These are phyloP conservation scores for Lytechinus pictus DNA, from an alignment of 35 echinoderm and acorn worm genomes.

Conservation along the genomic window DNA sequence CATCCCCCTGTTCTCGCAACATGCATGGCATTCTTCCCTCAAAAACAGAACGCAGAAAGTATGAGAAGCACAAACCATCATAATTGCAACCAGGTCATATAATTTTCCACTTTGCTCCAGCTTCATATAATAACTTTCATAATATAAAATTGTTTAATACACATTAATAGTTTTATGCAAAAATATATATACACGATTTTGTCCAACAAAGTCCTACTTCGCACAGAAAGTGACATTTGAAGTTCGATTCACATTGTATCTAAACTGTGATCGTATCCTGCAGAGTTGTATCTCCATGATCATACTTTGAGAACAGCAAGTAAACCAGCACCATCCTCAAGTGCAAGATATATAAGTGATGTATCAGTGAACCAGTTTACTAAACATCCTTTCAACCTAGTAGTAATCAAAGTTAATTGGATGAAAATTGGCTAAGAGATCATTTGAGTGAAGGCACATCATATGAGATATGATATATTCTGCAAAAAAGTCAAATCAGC, in stretches of 20 bases:
- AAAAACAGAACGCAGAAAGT: neutral
- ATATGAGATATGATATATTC: too few species aligned
- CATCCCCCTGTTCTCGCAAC: too few species aligned
- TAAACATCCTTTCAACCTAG: too few species aligned
- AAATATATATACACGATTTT: neutral
- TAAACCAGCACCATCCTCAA: neutral
- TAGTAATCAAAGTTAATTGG: too few species aligned
- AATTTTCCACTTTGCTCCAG: neutral
- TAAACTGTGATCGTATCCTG: too few species aligned
- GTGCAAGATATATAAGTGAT: neutral
- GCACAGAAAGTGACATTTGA: too few species aligned
- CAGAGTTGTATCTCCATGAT: neutral
- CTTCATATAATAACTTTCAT: neutral
- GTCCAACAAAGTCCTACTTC: too few species aligned
- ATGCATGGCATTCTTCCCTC: neutral
- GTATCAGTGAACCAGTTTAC: neutral
- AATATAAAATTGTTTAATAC: neutral
- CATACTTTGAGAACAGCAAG: neutral
- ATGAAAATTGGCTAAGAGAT: too few species aligned
- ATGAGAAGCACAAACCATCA: neutral
- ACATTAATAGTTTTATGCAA: neutral
- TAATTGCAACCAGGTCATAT: neutral
- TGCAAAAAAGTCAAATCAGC: too few species aligned
- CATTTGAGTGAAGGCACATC: too few species aligned
- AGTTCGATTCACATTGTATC: too few species aligned